Base-by-base conservation (phyloP, 2,888 invertebrate species). In the Meteorus colon region DNA sequence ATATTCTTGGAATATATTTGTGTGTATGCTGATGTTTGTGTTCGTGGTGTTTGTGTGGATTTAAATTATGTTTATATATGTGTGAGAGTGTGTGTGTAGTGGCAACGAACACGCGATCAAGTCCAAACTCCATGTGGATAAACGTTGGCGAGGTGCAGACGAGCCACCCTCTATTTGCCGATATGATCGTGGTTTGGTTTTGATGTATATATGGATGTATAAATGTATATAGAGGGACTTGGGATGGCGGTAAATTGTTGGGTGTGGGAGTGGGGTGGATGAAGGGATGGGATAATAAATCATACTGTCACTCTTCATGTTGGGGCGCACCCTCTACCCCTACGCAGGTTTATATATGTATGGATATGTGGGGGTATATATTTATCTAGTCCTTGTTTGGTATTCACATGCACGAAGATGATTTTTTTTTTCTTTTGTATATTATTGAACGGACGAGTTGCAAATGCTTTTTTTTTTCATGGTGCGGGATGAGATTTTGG, bases 101-200 rank as follows among this genome's bases (percentile, higher is more conserved):
- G 14, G 29, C 34, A 55, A 63, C 27, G 29, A 55, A 69, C 78
- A 78, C 78, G 78, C 78, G 78, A 78, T 77, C 73, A 31, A 75
- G 74, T 60, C 70, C 55, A 62, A 74, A 45, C 70, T 55, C n/a
- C 41, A 76, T 76, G 70, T 59, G 59, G 60, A 73, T 70, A 73
- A 75, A 78, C 68, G 75, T 70, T 70, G 69, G 41, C 66, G 60
- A 75, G 74, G 74, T 75, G 70, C 70, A 75, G 74, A 75, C 74
- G 68, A 75, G 78, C 73, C 73, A 69, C 60, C 66, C 65, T 73
- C 70, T 75, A 77, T 78, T 75, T 77, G 51, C 73, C 75, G 78
- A 77, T 78, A 75, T 73, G 37, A 78, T 77, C 78, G 66, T 29
- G 34, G 29, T 51, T 37, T 59, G 63, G 73, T 37, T 66, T 62